Evolutionary conservation across 2,888 invertebrate species (phyloP), one percentile per base, ranked within the genome.

Genomic region (Ectobius pallidus): DNA sequence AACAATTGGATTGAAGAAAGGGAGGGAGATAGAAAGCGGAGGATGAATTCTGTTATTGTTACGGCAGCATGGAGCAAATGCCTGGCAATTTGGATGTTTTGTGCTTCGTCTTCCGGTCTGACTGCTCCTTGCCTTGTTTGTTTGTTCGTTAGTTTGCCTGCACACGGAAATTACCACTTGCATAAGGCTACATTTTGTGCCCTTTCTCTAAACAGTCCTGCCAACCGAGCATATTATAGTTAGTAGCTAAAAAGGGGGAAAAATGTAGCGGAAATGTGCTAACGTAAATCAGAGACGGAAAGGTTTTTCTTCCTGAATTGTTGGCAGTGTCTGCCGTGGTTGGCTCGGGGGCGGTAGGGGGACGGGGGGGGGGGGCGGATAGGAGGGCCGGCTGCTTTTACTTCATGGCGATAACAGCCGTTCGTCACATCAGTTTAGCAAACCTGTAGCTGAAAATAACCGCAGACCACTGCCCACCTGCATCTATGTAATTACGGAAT

Each of bases 41-140:
- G 14, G 22, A 65, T 46, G 27, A 65, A 65, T 46, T 42, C 61
- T 69, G 73, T 70, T 73, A 42, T 73, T 74, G 70, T 74, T 73
- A 65, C 63, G 65, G 18, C 42, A 22, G 46, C 25, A 42, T 42
- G 67, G 68, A 62, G 71, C 71, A 74, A 74, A 74, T 74, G 74
- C 68, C 49, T 74, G 74, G 74, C 71, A 74, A 74, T 74, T 74
- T 71, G 71, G 71, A 71, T 71, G 74, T 74, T 71, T 74, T 74
- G 71, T 74, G 63, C 55, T 73, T 62, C 32, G 63, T 69, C 69
- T 27, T 27, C 46, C 44, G 65, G 44, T 55, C 25, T 30, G 22
- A 14, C 42, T 39, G 46, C 9, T 34, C 39, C 34, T 34, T 55
- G 34, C 52, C 55, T 55, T 61, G 70, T 69, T 69, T 44, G 67